Conservation (phyloP, 2,797 vertebrate genomes). For the Lacerta agilis region DNA sequence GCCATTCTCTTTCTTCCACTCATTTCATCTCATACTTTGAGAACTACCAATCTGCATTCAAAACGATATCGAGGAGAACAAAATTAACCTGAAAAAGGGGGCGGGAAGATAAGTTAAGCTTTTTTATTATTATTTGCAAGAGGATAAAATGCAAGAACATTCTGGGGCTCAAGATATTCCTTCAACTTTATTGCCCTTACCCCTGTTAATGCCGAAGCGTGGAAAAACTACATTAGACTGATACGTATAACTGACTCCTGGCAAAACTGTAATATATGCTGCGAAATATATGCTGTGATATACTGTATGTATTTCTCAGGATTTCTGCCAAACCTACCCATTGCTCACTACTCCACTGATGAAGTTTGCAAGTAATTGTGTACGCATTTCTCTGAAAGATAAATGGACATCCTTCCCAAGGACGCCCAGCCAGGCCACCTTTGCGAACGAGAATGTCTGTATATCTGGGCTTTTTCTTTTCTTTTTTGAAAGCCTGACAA, state of each 20-base stretch:
- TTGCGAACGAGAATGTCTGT: conserved; percentile 75
- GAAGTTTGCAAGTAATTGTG: conserved; percentile 76
- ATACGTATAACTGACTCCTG: conserved; percentile 25
- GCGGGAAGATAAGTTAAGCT: neutral
- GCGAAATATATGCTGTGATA: conserved; percentile 30
- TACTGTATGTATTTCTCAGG: conserved; percentile 44
- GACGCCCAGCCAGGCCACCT: conserved; percentile 69
- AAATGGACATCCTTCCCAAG: conserved; percentile 76
- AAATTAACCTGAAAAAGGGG: conserved; percentile 48
- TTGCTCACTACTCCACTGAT: conserved; percentile 64
- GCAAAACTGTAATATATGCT: neutral
- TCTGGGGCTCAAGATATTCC: neutral
- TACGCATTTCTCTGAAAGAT: conserved; percentile 69
- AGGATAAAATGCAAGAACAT: neutral
- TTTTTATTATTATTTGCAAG: neutral
- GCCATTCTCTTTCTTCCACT: neutral
- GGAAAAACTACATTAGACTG: neutral
- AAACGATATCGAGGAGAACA: conserved; percentile 25
- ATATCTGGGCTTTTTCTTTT: conserved; percentile 46
- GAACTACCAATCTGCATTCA: conserved; percentile 43
- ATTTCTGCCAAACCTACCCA: conserved; percentile 62
- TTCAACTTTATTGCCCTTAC: conserved; percentile 16
- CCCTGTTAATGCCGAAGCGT: neutral
- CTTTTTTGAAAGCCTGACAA: conserved; percentile 85
- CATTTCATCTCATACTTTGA: neutral